Evolutionary conservation across 2,797 vertebrate genomes (phyloP).

Genomic region (Pseudochirops cupreus): DNA sequence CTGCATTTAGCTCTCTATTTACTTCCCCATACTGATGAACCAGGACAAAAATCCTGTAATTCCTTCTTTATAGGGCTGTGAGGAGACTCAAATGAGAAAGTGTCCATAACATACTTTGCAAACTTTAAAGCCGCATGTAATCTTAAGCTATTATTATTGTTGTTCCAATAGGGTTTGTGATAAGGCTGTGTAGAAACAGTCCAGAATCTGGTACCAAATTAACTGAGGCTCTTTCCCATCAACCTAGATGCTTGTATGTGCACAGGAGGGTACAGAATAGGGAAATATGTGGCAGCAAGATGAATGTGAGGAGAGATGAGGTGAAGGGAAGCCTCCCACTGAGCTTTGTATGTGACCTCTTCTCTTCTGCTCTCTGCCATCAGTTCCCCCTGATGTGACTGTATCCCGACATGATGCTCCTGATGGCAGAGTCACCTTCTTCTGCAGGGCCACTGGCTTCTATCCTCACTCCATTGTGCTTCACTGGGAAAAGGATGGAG

Average conservation of each 20-base stretch:
- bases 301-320: not conserved
- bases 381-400: not conserved
- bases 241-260: not conserved
- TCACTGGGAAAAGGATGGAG: not conserved
- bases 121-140: not conserved
- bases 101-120: not conserved
- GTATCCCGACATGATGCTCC: not conserved
- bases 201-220: not conserved
- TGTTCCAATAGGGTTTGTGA: not conserved
- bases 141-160: not conserved
- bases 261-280: too few relatives aligned
- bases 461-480: not conserved
- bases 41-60: not conserved
- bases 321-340: not conserved
- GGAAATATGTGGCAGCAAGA: not conserved
- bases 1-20: too few relatives aligned
- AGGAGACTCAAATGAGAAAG: not conserved
- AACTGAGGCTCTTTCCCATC: not conserved
- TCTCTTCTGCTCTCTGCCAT: not conserved
- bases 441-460: not conserved
- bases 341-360: not conserved
- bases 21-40: not conserved
- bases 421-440: not conserved
- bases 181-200: not conserved
- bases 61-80: not conserved